These are phyloP conservation scores for Ptilorrhoa leucosticta DNA, from an alignment of 2,113 vertebrate species.

Conservation along the genomic window DNA sequence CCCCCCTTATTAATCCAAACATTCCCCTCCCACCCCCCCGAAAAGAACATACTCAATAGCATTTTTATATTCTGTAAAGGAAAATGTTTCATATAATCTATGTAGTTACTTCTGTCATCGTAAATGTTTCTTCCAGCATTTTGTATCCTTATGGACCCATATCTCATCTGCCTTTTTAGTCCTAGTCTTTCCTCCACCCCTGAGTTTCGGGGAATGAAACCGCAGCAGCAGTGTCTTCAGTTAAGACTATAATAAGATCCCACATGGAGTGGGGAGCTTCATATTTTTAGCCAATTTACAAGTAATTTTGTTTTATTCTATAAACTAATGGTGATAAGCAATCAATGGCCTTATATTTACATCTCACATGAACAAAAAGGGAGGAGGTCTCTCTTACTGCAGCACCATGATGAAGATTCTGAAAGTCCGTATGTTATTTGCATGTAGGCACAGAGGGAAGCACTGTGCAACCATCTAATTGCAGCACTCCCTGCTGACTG, in stretches of 20 bases:
- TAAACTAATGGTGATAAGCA: background rate
- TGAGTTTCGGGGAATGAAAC: background rate
- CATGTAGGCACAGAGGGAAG: conserved; percentile 44
- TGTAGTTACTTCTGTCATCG: background rate
- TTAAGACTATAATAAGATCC: background rate
- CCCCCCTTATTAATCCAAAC: background rate
- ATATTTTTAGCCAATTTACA: background rate
- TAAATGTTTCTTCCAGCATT: background rate
- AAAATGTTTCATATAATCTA: background rate
- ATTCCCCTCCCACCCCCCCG: accelerated
- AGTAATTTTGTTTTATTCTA: background rate
- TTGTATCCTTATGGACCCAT: background rate
- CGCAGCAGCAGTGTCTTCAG: background rate
- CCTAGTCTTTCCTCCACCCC: background rate
- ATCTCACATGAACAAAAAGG: background rate
- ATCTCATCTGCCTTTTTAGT: background rate
- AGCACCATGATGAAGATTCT: background rate
- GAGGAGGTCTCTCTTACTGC: background rate
- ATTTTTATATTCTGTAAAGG: background rate
- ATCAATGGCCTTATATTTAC: background rate
- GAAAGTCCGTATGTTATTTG: conserved; percentile 22
- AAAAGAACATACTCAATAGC: background rate
- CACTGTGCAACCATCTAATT: conserved; percentile 50
- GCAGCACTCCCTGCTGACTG: conserved; percentile 59
- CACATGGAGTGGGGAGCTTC: accelerated